A percentile compares a stretch with the other conserved stretches of the same genome.
Conservation (phyloP, 2,797 vertebrate species). For the Telmatherina bonti region DNA sequence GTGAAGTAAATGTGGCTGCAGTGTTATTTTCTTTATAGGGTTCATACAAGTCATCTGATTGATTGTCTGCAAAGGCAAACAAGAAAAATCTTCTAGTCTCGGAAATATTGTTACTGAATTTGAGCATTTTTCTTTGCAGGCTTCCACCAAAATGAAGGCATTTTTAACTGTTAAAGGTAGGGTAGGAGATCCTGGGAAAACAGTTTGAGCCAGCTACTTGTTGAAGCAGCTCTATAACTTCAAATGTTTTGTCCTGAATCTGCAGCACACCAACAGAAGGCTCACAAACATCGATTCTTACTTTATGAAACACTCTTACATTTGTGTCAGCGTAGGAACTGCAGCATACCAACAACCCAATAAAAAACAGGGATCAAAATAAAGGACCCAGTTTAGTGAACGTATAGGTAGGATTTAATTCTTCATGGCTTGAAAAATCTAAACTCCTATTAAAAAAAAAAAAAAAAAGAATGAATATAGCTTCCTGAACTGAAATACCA, state of each 20-base stretch:
- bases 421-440: not conserved
- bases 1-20: not conserved
- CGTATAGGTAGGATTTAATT: not conserved
- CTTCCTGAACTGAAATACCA: not conserved
- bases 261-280: not conserved
- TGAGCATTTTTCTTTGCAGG: not conserved
- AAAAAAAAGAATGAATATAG: not conserved
- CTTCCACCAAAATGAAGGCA: not conserved
- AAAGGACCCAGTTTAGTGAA: not conserved
- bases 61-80: not conserved
- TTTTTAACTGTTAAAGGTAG: too few species aligned
- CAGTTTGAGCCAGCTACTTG: too few species aligned
- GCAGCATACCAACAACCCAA: not conserved
- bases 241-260: not conserved
- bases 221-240: not conserved
- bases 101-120: not conserved
- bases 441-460: not conserved
- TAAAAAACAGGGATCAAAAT: not conserved
- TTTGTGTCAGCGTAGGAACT: not conserved
- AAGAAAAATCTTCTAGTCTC: not conserved
- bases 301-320: not conserved
- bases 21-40: not conserved
- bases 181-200: too few species aligned
- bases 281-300: not conserved
- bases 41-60: not conserved